Base-by-base conservation (phyloP, 2,113 vertebrate species). In the Morone saxatilis region DNA sequence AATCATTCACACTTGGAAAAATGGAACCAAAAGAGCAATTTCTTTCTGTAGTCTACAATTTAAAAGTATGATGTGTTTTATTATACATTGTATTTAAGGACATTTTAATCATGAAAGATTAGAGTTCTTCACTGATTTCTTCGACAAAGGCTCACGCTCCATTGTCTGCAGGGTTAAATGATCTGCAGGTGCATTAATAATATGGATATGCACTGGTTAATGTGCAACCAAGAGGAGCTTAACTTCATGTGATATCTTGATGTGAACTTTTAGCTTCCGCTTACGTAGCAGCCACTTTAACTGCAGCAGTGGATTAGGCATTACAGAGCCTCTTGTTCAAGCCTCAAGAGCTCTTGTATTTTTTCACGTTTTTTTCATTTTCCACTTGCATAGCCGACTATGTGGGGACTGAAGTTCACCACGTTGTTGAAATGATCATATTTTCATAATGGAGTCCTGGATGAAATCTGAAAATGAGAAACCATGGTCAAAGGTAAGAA, bases 151-250 rank as follows among this genome's bases (percentile, higher is more conserved):
- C 17, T 60, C 5, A 6, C 11, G n/a, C 59, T 51, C 17, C 12
- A 7, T 19, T 60, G 19, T 72, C 38, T 38, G n/a, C 71, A 31
- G 31, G 17, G 53, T 48, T 47, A 41, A 74, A 53, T 57, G 61
- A 73, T 62, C 81, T 67, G 76, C 79, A 65, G 72, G 25, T 77
- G 48, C 51, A 70, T 79, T 60, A 62, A 90, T 76, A 50, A 31
- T 48, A 66, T 40, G 48, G 16, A 66, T 50, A 83, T 68, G 68
- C 85, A 71, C 63, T 75, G 65, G 94, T 95, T 94, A 94, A 95
- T 93, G 84, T 90, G 75, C 89, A 93, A 94, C 93, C 76, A 57
- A 62, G 75, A 53, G 61, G 51, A 63, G 43, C 70, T 88, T 63
- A 63, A 71, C 53, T 81, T 83, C 89, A 86, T 89, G 88, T 88